Evolutionary conservation across 1,140 invertebrate genomes (phyloP).

Genomic region (Micrasema longulum): DNA sequence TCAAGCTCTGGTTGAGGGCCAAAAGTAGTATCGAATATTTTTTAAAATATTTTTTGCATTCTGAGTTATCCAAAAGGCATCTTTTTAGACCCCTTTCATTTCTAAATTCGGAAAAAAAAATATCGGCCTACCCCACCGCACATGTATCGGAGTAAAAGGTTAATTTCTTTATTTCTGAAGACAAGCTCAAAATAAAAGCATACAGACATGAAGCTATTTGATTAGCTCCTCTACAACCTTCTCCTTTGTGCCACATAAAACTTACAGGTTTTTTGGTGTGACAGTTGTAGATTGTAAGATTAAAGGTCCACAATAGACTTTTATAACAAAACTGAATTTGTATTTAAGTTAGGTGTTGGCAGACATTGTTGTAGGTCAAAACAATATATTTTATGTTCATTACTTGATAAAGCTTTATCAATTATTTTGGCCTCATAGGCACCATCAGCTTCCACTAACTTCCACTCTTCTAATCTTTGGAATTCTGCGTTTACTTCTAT

Average conservation of each 20-base stretch:
- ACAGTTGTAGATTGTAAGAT: neutral
- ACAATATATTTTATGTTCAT: neutral
- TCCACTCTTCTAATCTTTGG: no score
- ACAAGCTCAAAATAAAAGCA: neutral
- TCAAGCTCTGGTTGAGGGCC: no score
- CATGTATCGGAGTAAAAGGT: neutral
- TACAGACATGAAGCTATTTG: neutral
- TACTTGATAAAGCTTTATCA: neutral
- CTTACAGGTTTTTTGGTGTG: neutral
- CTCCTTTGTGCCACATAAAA: neutral
- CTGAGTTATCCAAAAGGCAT: no score
- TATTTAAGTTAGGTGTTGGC: neutral
- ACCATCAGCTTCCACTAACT: neutral
- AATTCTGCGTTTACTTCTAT: neutral
- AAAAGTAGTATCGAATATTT: no score
- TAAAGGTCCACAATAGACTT: no score
- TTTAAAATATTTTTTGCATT: no score
- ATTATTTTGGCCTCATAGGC: neutral
- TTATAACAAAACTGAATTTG: neutral
- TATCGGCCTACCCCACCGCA: no score
- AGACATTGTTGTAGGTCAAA: slow-evolving; percentile 1
- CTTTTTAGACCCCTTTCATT: no score
- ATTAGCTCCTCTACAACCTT: neutral
- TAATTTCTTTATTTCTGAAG: neutral
- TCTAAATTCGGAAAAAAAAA: no score